phyloP scores from a whole-genome alignment of 2,113 vertebrate species.

The Myiozetetes cayanensis region DNA sequence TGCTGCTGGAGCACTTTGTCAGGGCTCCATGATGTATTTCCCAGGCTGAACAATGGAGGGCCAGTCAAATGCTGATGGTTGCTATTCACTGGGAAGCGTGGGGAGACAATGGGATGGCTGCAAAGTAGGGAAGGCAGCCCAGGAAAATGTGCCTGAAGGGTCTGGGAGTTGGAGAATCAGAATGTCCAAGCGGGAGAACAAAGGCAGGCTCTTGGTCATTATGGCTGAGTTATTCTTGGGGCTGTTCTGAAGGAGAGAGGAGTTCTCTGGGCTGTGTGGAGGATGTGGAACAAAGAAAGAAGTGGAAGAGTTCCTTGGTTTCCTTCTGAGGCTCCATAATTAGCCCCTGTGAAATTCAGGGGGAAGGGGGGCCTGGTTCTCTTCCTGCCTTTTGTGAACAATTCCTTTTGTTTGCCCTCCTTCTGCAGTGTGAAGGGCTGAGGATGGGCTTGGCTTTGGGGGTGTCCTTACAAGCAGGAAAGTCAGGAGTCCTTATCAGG shows the following conservation, averaged over 20 bases:
- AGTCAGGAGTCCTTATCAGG: background rate
- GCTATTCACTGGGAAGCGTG: slow-evolving; percentile 2
- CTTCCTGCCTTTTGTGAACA: background rate
- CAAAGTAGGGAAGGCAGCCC: background rate
- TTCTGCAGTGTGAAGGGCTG: background rate
- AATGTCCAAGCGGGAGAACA: slow-evolving; percentile 18
- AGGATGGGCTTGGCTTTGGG: background rate
- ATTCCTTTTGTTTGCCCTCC: background rate
- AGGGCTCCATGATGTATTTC: slow-evolving; percentile 29
- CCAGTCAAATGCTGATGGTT: slow-evolving; percentile 3
- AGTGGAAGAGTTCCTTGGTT: background rate
- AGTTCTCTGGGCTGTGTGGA: background rate
- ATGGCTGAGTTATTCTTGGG: background rate
- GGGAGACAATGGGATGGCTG: slow-evolving; percentile 50
- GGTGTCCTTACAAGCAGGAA: background rate
- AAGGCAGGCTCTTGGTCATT: slow-evolving; percentile 23
- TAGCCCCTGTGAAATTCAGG: background rate
- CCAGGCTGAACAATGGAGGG: slow-evolving; percentile 40
- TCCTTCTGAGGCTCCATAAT: background rate
- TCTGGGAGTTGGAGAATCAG: background rate
- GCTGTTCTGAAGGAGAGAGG: background rate
- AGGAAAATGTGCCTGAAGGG: slow-evolving; percentile 28
- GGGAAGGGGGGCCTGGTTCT: background rate
- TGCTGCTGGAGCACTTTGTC: slow-evolving; percentile 28
- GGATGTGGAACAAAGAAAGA: background rate